phyloP scores from a whole-genome alignment of 2,888 invertebrate genomes.

The Scrobipalpa atriplicella region DNA sequence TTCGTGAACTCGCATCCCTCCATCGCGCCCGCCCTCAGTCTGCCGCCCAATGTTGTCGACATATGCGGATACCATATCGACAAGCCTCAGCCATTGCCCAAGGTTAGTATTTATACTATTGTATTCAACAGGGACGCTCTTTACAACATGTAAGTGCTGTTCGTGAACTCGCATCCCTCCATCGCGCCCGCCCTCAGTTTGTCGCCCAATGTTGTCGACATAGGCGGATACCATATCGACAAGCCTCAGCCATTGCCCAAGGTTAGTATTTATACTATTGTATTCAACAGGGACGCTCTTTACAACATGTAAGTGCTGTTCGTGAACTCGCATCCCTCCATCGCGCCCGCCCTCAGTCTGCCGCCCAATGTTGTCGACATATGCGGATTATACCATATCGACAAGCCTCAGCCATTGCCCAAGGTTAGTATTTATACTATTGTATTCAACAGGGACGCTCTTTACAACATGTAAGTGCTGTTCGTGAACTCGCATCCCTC shows the following conservation, averaged over 20 bases:
- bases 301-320: constrained; percentile 55
- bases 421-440: constrained; percentile 54
- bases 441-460: too few relatives aligned
- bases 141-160: constrained; percentile 52
- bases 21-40: constrained; percentile 41
- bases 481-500: constrained; percentile 59
- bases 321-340: constrained; percentile 56
- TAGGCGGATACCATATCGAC: constrained; percentile 62
- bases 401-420: constrained; percentile 52
- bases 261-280: constrained; percentile 50
- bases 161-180: constrained; percentile 59
- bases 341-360: constrained; percentile 43
- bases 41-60: constrained; percentile 59
- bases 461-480: constrained; percentile 52
- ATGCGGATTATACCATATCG: constrained; percentile 62
- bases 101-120: constrained; percentile 54
- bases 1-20: constrained; percentile 59
- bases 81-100: constrained; percentile 52
- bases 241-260: constrained; percentile 54
- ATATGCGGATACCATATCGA: constrained; percentile 63
- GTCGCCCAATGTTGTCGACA: constrained; percentile 58
- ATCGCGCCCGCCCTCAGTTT: constrained; percentile 44
- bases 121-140: too few relatives aligned
- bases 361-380: constrained; percentile 61
- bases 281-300: too few relatives aligned